Evolutionary conservation across 2,888 invertebrate species (phyloP), one percentile per base, ranked within the genome.

Genomic region (Ferdinandea cuprea): DNA sequence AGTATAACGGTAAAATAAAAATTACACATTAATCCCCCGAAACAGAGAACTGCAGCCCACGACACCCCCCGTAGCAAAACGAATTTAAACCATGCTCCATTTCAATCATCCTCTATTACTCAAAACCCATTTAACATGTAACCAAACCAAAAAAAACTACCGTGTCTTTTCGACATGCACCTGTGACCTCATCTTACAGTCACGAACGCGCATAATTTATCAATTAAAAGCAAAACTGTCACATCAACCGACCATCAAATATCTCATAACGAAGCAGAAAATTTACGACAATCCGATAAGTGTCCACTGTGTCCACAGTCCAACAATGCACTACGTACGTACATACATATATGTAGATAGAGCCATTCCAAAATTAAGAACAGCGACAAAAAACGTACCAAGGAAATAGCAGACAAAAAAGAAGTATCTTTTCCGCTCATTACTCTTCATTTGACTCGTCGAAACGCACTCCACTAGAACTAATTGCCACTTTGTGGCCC

Each of bases 251-350:
- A 52, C 78, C 83, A 73, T 78, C 83, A 83, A 83, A 77, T 73
- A 80, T 83, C 73, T 85, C 80, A 85, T 86, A 86, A 85, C 86
- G 85, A 85, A 86, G 85, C 85, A 86, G 87, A 86, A 86, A 86
- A 87, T 87, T 86, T 86, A 86, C 86, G 87, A 85, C 86, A 86
- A 86, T 80, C 85, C 52, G 42, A 35, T 15, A 15, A 21, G 35
- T 54, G 19, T 37, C 56, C 19, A 63, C 9, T 63, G 28, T n/a
- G n/a, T 35, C 21, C 44, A 40, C 15, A 11, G 1, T 17, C 30
- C 17, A 17, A 6, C 15, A 13, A n/a, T 6, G 5, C 5, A 19
- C 9, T 32, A n/a, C n/a, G n/a, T n/a, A n/a, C n/a, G n/a, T n/a
- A n/a, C n/a, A n/a, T n/a, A n/a, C n/a, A n/a, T n/a, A n/a, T n/a